Evolutionary conservation across 2,888 invertebrate species (phyloP).

Genomic region (Netelia melanura): DNA sequence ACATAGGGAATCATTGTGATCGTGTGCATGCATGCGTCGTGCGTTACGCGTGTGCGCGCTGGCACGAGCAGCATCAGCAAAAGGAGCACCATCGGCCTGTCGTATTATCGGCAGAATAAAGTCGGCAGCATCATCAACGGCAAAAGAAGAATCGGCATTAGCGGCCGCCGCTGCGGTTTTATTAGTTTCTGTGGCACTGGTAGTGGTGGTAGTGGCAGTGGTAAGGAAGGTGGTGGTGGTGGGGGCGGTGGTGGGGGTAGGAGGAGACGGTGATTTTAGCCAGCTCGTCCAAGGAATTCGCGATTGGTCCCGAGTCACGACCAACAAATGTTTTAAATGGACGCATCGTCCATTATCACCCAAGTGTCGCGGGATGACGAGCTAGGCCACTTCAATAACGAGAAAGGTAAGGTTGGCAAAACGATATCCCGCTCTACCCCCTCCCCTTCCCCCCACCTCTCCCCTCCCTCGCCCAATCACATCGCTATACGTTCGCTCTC

Average conservation of each 20-base stretch:
- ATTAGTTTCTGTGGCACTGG: constrained; percentile 57
- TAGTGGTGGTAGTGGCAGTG: constrained; percentile 49
- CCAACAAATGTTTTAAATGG: constrained; percentile 93
- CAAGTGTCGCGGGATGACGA: constrained; percentile 99
- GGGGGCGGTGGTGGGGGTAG: constrained; percentile 47
- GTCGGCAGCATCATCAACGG: constrained; percentile 47
- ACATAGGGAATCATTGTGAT: constrained; percentile 54
- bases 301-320: constrained; percentile 80
- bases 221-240: constrained; percentile 53
- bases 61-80: constrained; percentile 60
- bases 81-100: constrained; percentile 9
- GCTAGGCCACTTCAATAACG: constrained; percentile 93
- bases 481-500: background rate
- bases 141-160: constrained; percentile 55
- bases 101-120: constrained; percentile 59
- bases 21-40: constrained; percentile 70
- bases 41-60: constrained; percentile 70
- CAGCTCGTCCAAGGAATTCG: constrained; percentile 80
- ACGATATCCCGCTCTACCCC: background rate
- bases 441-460: background rate
- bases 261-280: constrained; percentile 65
- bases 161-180: constrained; percentile 33
- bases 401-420: constrained; percentile 90
- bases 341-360: constrained; percentile 99
- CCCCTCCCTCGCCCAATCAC: too few species aligned